Conservation (phyloP, 2,113 vertebrate genomes). For the Talpa occidentalis region DNA sequence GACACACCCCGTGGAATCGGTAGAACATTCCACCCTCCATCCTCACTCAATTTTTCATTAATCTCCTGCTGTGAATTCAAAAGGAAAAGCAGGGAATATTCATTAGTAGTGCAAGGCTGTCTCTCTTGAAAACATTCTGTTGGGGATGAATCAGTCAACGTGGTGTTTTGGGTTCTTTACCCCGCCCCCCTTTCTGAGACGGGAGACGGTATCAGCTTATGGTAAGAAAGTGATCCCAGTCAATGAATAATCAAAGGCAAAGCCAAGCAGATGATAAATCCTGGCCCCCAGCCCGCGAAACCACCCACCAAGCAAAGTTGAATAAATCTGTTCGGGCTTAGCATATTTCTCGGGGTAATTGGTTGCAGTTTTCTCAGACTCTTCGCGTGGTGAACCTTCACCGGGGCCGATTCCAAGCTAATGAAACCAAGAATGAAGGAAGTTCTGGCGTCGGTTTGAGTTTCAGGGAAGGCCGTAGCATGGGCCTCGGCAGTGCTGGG, state of each 20-base stretch:
- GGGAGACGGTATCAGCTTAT: constrained; percentile 43
- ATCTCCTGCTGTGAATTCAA: constrained; percentile 49
- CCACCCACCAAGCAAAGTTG: constrained; percentile 50
- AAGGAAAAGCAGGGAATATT: constrained; percentile 42
- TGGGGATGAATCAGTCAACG: constrained; percentile 34
- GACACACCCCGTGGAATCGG: neutral
- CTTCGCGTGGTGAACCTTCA: constrained; percentile 74
- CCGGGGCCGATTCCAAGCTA: constrained; percentile 74
- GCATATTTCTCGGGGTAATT: constrained; percentile 83
- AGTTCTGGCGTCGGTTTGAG: constrained; percentile 71
- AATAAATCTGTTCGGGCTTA: constrained; percentile 70
- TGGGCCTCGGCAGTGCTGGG: constrained; percentile 52
- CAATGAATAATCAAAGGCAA: constrained; percentile 69
- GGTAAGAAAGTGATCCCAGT: constrained; percentile 59
- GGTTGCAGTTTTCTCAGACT: constrained; percentile 78
- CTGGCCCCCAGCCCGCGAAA: constrained; percentile 59
- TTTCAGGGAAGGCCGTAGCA: constrained; percentile 61
- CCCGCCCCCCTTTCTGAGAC: neutral
- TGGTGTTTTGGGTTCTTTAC: constrained; percentile 35
- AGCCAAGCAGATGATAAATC: constrained; percentile 64
- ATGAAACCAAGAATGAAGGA: constrained; percentile 77
- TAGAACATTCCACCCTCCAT: neutral
- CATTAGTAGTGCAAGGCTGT: neutral
- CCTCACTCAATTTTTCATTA: constrained; percentile 4
- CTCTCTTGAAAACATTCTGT: constrained; percentile 42